These are phyloP conservation scores for Argyresthia goedartella DNA, from an alignment of 2,888 invertebrate species.

Conservation along the genomic window DNA sequence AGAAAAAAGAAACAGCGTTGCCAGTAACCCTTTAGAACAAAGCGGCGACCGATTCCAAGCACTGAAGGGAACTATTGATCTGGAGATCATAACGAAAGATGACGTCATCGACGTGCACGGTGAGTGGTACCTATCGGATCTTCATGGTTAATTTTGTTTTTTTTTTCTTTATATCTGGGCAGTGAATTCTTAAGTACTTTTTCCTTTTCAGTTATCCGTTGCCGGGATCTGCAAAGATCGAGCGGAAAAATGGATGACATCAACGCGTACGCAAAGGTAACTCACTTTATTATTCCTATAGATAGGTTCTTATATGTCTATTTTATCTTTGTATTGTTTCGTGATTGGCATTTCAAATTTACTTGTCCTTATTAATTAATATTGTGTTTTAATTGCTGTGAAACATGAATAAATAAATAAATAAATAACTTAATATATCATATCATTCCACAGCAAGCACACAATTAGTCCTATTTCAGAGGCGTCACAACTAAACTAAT, in stretches of 20 bases:
- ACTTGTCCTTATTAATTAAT: too few relatives aligned
- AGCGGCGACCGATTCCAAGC: constrained; percentile 43
- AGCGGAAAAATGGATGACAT: constrained; percentile 75
- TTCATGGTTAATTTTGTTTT: constrained; percentile 15
- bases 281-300: too few relatives aligned
- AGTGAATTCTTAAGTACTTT: constrained; percentile 5
- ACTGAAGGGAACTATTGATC: constrained; percentile 72
- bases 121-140: constrained; percentile 68
- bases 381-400: too few relatives aligned
- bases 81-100: constrained; percentile 70
- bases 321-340: too few relatives aligned
- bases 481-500: too few relatives aligned
- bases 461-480: too few relatives aligned
- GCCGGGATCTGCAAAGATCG: constrained; percentile 78
- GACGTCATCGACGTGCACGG: constrained; percentile 77
- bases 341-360: too few relatives aligned
- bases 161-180: constrained; percentile 1
- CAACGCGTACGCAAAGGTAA: constrained; percentile 86
- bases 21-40: constrained; percentile 51
- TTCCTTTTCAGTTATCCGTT: constrained; percentile 78
- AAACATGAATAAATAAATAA: too few relatives aligned
- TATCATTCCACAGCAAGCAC: background rate
- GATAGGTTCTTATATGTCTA: too few relatives aligned
- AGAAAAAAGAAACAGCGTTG: constrained; percentile 65
- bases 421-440: too few relatives aligned